Conservation (phyloP, 23 tunicate genomes). For the Ciona savignyi region DNA sequence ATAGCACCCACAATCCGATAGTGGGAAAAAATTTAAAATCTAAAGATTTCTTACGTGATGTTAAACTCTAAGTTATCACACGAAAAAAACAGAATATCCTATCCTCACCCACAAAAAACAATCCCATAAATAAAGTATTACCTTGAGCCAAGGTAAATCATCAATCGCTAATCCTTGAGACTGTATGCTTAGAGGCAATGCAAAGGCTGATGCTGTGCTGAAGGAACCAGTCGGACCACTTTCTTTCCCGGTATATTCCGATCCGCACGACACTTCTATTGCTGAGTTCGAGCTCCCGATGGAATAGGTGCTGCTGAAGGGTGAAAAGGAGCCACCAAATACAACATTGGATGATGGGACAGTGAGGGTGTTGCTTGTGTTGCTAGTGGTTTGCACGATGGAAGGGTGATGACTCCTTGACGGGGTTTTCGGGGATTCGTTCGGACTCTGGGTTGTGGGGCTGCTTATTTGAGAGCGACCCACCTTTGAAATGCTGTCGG, state of each 20-base stretch:
- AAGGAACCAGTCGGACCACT: background rate
- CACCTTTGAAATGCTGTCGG: background rate
- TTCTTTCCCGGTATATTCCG: conserved; percentile 12
- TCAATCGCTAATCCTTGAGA: background rate
- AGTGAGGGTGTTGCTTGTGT: conserved; percentile 21
- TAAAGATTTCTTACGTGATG: no score
- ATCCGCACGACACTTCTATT: conserved; percentile 8
- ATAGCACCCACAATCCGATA: no score
- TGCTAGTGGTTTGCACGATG: background rate
- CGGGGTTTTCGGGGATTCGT: background rate
- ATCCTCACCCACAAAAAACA: no score
- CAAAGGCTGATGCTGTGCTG: background rate
- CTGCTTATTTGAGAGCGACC: background rate
- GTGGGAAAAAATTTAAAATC: no score
- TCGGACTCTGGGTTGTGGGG: no score
- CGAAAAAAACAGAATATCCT: no score
- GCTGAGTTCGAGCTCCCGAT: conserved; percentile 39
- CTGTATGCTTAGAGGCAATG: background rate
- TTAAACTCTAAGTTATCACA: no score
- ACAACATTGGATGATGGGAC: conserved; percentile 19
- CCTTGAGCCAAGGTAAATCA: conserved; percentile 58
- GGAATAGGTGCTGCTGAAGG: conserved; percentile 12
- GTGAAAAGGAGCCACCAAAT: background rate
- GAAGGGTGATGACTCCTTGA: background rate
- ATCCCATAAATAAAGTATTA: background rate